These are phyloP conservation scores for Spilogale gracilis DNA, from an alignment of 2,113 vertebrate genomes.

Conservation along the genomic window DNA sequence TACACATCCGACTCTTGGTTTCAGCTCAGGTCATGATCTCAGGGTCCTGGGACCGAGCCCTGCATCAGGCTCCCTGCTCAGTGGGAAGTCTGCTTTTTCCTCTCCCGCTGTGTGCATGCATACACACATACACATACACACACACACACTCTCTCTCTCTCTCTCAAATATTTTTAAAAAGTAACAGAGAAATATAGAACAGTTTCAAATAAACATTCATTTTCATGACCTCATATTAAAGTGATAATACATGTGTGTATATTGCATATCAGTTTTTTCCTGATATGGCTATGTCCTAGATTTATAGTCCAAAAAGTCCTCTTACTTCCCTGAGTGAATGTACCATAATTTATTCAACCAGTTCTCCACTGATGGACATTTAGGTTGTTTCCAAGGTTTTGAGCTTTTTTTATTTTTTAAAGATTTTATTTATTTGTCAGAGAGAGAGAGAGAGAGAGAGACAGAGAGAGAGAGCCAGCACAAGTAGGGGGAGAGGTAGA, in stretches of 20 bases:
- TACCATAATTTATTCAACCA: not conserved
- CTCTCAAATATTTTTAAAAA: not conserved
- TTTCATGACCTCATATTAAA: not conserved
- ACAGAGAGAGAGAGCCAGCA: accelerated
- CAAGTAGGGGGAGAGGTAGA: not conserved
- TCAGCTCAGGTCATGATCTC: not conserved
- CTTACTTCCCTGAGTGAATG: not conserved
- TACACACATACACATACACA: no score
- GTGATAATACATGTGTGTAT: not conserved
- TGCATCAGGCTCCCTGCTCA: not conserved
- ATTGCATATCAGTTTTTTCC: not conserved
- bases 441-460: not conserved
- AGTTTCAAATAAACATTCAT: not conserved
- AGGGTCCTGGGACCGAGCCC: not conserved
- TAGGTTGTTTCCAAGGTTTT: not conserved
- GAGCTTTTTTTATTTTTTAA: not conserved
- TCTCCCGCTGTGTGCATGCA: not conserved
- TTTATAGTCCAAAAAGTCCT: not conserved
- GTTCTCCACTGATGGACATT: not conserved
- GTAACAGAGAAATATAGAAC: not conserved
- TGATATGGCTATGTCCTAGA: not conserved
- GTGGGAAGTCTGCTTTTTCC: not conserved
- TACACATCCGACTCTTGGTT: not conserved
- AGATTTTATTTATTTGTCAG: not conserved
- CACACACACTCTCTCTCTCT: not conserved